Conservation (phyloP, 2,113 vertebrate species). For the Aptenodytes patagonicus region DNA sequence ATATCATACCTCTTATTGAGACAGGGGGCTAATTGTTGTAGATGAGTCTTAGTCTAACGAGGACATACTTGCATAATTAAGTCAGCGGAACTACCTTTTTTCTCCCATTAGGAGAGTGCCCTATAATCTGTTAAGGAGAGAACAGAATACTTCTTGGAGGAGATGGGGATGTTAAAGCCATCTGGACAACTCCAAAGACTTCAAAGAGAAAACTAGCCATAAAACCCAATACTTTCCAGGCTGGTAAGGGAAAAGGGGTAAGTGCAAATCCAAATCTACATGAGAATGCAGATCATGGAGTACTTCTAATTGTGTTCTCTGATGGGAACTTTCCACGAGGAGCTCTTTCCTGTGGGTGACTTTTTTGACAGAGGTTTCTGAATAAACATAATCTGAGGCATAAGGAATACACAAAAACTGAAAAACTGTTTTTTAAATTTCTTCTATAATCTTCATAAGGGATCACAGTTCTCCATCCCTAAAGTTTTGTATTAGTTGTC, state of each 20-base stretch:
- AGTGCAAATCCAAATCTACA: background rate
- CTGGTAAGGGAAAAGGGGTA: background rate
- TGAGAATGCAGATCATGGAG: background rate
- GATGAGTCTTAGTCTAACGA: background rate
- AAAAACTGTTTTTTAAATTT: background rate
- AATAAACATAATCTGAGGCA: background rate
- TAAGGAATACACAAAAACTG: background rate
- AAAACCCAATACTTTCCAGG: background rate
- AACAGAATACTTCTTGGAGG: background rate
- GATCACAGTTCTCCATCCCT: background rate
- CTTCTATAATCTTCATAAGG: background rate
- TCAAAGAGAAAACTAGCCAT: background rate
- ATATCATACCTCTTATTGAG: accelerated
- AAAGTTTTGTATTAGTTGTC: background rate
- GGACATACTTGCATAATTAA: background rate
- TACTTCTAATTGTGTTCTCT: background rate
- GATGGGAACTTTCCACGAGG: background rate
- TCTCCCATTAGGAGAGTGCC: too few species aligned
- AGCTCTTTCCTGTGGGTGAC: background rate
- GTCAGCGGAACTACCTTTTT: background rate
- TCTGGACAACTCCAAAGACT: background rate
- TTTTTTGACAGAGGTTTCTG: background rate
- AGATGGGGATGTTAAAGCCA: background rate
- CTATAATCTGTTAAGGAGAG: background rate
- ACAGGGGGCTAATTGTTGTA: background rate